Percentiles rank a stretch among this genome's conserved stretches.
These are phyloP conservation scores for Hyles lineata DNA, from an alignment of 2,888 invertebrate genomes.

Conservation along the genomic window DNA sequence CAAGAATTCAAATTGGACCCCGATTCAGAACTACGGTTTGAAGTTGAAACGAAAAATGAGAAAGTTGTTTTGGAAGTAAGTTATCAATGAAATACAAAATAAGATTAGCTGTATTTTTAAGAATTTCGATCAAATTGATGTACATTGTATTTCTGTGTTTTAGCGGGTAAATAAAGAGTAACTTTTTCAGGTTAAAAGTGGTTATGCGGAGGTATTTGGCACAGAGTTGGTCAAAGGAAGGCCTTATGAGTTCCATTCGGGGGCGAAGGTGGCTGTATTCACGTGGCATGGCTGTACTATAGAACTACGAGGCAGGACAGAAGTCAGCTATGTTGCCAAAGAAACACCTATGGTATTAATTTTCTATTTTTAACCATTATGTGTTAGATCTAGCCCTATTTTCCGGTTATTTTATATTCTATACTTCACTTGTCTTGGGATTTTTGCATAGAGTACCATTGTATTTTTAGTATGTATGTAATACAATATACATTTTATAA, in stretches of 20 bases:
- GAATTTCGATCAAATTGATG: background rate
- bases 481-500: too few relatives aligned
- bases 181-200: slow-evolving; percentile 89
- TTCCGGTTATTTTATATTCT: background rate
- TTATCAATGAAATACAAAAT: background rate
- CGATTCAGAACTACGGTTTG: slow-evolving; percentile 96
- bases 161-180: slow-evolving; percentile 33
- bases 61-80: slow-evolving; percentile 91
- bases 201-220: slow-evolving; percentile 98
- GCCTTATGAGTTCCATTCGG: slow-evolving; percentile 94
- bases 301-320: slow-evolving; percentile 94
- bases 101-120: background rate
- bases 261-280: slow-evolving; percentile 97
- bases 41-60: slow-evolving; percentile 94
- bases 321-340: slow-evolving; percentile 97
- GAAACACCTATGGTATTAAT: slow-evolving; percentile 95
- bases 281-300: slow-evolving; percentile 98
- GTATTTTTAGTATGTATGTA: too few relatives aligned
- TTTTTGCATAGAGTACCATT: too few relatives aligned
- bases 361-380: slow-evolving; percentile 32
- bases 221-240: slow-evolving; percentile 97
- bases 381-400: background rate
- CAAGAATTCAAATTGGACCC: slow-evolving; percentile 93
- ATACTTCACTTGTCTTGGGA: too few relatives aligned
- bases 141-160: background rate